These are phyloP conservation scores for Clarias pachynema DNA, from an alignment of 2,797 vertebrate genomes.

Conservation along the genomic window DNA sequence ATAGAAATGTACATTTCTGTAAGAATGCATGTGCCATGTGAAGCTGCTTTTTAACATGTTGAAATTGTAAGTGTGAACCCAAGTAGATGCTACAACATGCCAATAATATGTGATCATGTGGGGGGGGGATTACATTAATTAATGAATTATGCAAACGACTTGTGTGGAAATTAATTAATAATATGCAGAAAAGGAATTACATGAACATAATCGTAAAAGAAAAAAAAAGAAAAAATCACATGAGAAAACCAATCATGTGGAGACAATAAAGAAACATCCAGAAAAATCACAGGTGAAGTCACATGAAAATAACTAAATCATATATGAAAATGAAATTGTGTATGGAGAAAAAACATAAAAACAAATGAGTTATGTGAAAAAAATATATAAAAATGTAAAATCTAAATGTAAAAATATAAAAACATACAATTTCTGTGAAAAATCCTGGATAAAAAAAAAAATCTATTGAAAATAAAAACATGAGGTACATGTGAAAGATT, in stretches of 20 bases:
- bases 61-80: neutral
- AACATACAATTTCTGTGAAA: neutral
- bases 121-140: neutral
- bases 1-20: neutral
- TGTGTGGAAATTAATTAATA: neutral
- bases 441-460: neutral
- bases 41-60: neutral
- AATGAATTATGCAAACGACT: neutral
- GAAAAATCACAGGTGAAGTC: neutral
- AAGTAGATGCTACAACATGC: neutral
- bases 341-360: neutral
- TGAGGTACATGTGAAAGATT: neutral
- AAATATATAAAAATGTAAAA: neutral
- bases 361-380: neutral
- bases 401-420: neutral
- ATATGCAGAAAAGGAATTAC: neutral
- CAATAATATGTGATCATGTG: neutral
- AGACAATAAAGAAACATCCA: neutral
- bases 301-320: neutral
- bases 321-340: neutral
- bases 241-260: neutral
- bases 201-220: neutral
- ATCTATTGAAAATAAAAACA: neutral
- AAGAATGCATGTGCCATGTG: neutral
- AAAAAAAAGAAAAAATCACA: neutral